Percentiles rank a stretch among this genome's conserved stretches.
Evolutionary conservation across 2,888 invertebrate genomes (phyloP).

Genomic region (Steromphala cineraria): DNA sequence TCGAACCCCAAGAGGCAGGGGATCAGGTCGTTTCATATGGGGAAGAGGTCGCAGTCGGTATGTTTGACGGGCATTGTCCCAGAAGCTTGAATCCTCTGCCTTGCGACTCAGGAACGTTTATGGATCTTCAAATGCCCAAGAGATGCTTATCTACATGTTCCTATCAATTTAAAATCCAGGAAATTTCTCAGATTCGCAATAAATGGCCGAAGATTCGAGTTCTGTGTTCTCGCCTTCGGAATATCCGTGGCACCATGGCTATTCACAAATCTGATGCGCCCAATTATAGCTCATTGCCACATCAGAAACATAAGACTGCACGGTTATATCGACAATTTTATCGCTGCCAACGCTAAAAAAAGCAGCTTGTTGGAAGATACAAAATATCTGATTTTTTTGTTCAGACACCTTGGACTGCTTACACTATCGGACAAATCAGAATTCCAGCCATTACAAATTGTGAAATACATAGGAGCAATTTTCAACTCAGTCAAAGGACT

Average conservation of each 20-base stretch:
- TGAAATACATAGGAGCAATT: background rate
- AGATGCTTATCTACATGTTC: constrained; percentile 4
- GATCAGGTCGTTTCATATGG: no score
- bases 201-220: background rate
- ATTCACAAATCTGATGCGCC: background rate
- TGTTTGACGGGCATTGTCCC: no score
- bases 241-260: constrained; percentile 9
- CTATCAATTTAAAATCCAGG: background rate
- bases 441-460: background rate
- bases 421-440: background rate
- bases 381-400: background rate
- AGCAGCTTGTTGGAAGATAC: background rate
- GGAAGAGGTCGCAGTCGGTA: no score
- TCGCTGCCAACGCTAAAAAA: background rate
- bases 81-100: no score
- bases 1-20: no score
- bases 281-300: background rate
- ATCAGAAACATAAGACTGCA: background rate
- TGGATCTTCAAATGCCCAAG: background rate
- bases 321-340: background rate
- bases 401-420: background rate
- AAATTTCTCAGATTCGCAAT: background rate
- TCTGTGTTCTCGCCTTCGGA: background rate
- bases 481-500: background rate
- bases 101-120: no score